phyloP scores from a whole-genome alignment of 2,888 invertebrate genomes.

The Lasius fuliginosus region DNA sequence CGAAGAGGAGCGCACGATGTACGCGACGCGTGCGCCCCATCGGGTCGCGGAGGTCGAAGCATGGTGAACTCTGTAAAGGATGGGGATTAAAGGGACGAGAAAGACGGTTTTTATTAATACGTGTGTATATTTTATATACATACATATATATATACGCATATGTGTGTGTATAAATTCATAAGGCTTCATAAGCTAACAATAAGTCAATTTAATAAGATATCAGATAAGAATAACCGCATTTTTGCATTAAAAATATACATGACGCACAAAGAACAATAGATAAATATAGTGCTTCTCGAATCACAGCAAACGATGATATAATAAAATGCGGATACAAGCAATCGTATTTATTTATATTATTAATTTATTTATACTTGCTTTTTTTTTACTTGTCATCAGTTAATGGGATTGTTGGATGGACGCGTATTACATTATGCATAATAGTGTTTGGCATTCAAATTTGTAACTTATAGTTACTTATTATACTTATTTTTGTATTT shows the following conservation, averaged over 20 bases:
- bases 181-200: neutral
- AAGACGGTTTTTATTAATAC: slow-evolving; percentile 47
- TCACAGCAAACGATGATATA: neutral
- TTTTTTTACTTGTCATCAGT: slow-evolving; percentile 12
- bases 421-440: neutral
- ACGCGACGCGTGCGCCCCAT: slow-evolving; percentile 50
- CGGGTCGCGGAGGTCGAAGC: slow-evolving; percentile 44
- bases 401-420: neutral
- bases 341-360: slow-evolving; percentile 1
- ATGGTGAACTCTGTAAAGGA: slow-evolving; percentile 57
- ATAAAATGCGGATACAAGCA: neutral
- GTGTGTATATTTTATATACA: slow-evolving; percentile 18
- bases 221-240: neutral
- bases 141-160: neutral
- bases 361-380: slow-evolving; percentile 17
- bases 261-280: neutral
- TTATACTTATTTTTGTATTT: neutral
- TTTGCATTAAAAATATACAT: neutral
- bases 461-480: neutral
- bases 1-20: slow-evolving; percentile 64
- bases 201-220: neutral
- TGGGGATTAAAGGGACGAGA: neutral
- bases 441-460: neutral
- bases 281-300: neutral
- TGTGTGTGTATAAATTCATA: neutral